phyloP scores from a whole-genome alignment of 2,888 invertebrate genomes.

The Lycia hirtaria region DNA sequence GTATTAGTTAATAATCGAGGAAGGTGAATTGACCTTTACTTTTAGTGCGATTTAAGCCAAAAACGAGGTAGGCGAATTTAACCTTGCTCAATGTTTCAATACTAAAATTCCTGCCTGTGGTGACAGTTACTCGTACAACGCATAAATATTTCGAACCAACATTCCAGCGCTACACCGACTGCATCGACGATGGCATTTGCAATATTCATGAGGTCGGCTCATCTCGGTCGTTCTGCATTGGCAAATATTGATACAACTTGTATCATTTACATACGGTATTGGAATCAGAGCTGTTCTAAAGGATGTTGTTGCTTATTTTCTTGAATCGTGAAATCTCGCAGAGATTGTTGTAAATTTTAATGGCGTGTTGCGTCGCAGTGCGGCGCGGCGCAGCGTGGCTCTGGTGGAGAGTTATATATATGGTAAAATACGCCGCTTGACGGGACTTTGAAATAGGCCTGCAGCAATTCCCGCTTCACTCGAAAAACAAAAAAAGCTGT shows the following conservation, averaged over 20 bases:
- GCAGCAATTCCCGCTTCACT: constrained; percentile 35
- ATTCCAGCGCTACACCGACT: constrained; percentile 5
- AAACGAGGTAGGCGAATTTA: too few relatives aligned
- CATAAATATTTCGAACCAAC: constrained; percentile 11
- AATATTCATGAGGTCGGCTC: constrained; percentile 12
- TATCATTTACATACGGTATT: constrained; percentile 10
- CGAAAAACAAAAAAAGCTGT: constrained; percentile 37
- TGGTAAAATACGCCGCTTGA: constrained; percentile 45
- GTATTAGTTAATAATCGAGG: too few relatives aligned
- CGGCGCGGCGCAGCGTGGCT: constrained; percentile 52
- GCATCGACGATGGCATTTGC: constrained; percentile 13
- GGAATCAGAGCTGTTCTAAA: constrained; percentile 3
- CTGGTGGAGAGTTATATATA: constrained; percentile 44
- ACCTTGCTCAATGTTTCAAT: too few relatives aligned
- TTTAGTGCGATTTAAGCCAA: too few relatives aligned
- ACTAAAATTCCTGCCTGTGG: background rate
- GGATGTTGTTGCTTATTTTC: constrained; percentile 23
- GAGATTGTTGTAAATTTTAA: constrained; percentile 66
- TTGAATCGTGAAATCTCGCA: constrained; percentile 28
- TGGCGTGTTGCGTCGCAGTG: constrained; percentile 75
- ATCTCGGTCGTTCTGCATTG: constrained; percentile 8
- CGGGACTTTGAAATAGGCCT: constrained; percentile 46
- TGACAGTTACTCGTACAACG: constrained; percentile 7
- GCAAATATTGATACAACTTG: constrained; percentile 21
- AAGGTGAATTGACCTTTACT: too few relatives aligned